A percentile compares a stretch with the other conserved stretches of the same genome.
These are phyloP conservation scores for Meta bourneti DNA, from an alignment of 2,888 invertebrate species.

Conservation along the genomic window DNA sequence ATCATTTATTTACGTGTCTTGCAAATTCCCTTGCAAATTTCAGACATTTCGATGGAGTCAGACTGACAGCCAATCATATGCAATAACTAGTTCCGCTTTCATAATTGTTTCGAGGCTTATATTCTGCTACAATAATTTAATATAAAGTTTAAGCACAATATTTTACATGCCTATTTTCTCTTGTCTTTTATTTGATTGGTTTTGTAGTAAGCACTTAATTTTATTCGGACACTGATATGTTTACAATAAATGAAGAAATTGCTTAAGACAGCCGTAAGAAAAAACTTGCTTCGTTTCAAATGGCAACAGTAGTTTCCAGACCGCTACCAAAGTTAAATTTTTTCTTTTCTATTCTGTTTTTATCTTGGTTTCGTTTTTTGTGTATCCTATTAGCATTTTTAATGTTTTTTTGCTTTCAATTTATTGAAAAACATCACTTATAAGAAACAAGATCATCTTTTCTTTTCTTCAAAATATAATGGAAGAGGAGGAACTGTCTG, in stretches of 20 bases:
- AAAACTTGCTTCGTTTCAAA: neutral
- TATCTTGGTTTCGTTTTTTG: slow-evolving; percentile 30
- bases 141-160: neutral
- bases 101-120: slow-evolving; percentile 17
- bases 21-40: slow-evolving; percentile 8
- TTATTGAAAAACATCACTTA: neutral
- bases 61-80: slow-evolving; percentile 24
- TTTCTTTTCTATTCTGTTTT: neutral
- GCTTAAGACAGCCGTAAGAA: neutral
- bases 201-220: neutral
- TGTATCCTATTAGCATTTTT: neutral
- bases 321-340: neutral
- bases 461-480: slow-evolving; percentile 13
- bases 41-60: slow-evolving; percentile 32
- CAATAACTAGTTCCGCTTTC: slow-evolving; percentile 35
- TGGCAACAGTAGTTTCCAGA: slow-evolving; percentile 12
- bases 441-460: neutral
- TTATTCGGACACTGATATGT: neutral
- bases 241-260: neutral
- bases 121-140: neutral
- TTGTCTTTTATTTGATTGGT: no score
- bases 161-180: no score
- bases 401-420: neutral
- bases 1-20: slow-evolving; percentile 16
- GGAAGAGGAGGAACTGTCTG: slow-evolving; percentile 32